These are phyloP conservation scores for Aspidiotus destructor DNA, from an alignment of 2,888 invertebrate species.

Conservation along the genomic window DNA sequence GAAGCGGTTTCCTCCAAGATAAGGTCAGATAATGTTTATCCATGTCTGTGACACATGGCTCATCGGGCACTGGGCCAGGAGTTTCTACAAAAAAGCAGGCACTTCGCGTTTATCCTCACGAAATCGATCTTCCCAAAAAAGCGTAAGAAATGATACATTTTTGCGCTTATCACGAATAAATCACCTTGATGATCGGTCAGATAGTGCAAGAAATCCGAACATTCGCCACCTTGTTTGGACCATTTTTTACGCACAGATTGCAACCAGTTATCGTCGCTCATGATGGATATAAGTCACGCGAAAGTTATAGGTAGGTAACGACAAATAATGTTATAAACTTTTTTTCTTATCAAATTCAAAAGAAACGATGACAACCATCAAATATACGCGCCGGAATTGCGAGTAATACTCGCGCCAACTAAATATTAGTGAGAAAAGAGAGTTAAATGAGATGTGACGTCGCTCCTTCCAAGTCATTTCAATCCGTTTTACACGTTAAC, in stretches of 20 bases:
- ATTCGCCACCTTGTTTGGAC: conserved; percentile 42
- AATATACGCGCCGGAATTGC: no score
- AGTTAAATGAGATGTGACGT: conserved; percentile 14
- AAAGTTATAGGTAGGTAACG: no score
- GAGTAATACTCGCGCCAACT: conserved; percentile 18
- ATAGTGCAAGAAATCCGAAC: conserved; percentile 46
- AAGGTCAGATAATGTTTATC: conserved; percentile 75
- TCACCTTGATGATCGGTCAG: conserved; percentile 48
- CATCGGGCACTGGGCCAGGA: conserved; percentile 65
- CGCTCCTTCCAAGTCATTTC: conserved; percentile 7
- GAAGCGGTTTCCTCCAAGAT: conserved; percentile 69
- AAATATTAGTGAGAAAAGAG: neutral
- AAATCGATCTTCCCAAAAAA: neutral
- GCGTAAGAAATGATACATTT: neutral
- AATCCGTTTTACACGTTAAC: no score
- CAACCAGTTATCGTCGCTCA: conserved; percentile 35
- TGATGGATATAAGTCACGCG: neutral
- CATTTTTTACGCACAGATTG: conserved; percentile 41
- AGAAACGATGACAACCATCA: no score
- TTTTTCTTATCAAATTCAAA: no score
- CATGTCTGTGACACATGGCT: conserved; percentile 67
- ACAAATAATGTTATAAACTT: no score
- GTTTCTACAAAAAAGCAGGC: conserved; percentile 53
- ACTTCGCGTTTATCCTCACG: neutral
- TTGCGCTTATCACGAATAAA: neutral